Evolutionary conservation across 37 sponge, comb jelly and placozoan species (phyloP), one percentile per base, ranked within the genome.

Genomic region (Dysidea cf. avara): DNA sequence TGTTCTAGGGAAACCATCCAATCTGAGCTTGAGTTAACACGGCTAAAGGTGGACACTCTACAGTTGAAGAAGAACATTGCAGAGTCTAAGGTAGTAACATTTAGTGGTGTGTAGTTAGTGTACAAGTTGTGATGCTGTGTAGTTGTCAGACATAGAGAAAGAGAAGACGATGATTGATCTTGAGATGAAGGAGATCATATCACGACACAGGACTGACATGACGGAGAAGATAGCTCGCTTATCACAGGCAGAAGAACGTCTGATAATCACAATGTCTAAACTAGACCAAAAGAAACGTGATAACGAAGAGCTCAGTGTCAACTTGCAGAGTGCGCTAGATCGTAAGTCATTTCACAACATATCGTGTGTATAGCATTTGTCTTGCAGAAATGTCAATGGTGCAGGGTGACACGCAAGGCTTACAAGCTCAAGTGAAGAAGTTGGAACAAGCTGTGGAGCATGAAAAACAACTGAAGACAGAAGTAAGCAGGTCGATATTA

Each of bases 151-250:
- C 47, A 52, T 90, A 49, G 95, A 94, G 71, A 71, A 77, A 13
- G 88, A 94, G 53, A 86, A 89, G 71, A 83, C 69, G 66, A 86
- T 94, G 81, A 77, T 89, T 17, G 95, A 94, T 66, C 61, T 94
- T 66, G 81, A 86, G 34, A 83, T 90, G 21, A 75, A 81, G 6
- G 91, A 90, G 78, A 74, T 67, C 40, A 66, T 90, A 6, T 71
- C 78, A 7, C 59, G 90, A 61, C 80, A 84, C 81, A 83, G 75
- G 62, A 73, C 65, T 39, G 74, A 70, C 39, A 57, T 80, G 26
- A 79, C 83, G 1, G 90, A 90, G 78, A 84, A 68, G 51, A 81
- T 87, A 65, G 76, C 82, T 26, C 67, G 77, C 39, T 12, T 56
- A 0, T 65, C 72, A 18, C 76, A 79, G 79, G 75, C 68, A 13